Percentiles rank a stretch among this genome's conserved stretches.
phyloP scores from a whole-genome alignment of 2,113 vertebrate species.

The Phyllopteryx taeniolatus region DNA sequence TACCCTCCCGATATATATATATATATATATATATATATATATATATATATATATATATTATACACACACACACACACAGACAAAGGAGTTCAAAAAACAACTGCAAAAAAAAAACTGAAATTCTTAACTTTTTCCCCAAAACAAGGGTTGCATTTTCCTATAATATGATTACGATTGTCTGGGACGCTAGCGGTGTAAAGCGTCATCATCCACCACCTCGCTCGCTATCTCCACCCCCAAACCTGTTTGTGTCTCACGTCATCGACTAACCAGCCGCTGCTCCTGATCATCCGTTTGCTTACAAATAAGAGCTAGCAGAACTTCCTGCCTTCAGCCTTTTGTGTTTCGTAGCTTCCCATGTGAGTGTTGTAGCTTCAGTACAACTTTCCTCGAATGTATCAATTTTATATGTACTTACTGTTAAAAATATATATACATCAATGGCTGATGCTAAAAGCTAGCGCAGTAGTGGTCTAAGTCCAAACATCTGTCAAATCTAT shows the following conservation, averaged over 20 bases:
- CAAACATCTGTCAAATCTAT: too few relatives aligned
- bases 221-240: not conserved
- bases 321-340: not conserved
- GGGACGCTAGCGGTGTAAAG: not conserved
- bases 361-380: not conserved
- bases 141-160: too few relatives aligned
- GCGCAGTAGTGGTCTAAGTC: too few relatives aligned
- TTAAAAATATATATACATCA: too few relatives aligned
- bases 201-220: not conserved
- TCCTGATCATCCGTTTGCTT: not conserved
- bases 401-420: too few relatives aligned
- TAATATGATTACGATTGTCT: too few relatives aligned
- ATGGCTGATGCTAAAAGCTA: too few relatives aligned
- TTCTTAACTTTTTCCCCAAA: not conserved
- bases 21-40: too few relatives aligned
- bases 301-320: not conserved
- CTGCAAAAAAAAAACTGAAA: not conserved
- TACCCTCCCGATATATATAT: too few relatives aligned
- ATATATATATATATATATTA: too few relatives aligned
- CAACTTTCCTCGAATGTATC: too few relatives aligned
- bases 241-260: not conserved
- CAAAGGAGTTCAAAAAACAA: not conserved
- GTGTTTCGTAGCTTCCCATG: not conserved
- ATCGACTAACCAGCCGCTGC: not conserved
- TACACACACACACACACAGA: too few relatives aligned